Evolutionary conservation across 2,888 invertebrate genomes (phyloP), one percentile per base, ranked within the genome.

Genomic region (Priocnemis perturbator): DNA sequence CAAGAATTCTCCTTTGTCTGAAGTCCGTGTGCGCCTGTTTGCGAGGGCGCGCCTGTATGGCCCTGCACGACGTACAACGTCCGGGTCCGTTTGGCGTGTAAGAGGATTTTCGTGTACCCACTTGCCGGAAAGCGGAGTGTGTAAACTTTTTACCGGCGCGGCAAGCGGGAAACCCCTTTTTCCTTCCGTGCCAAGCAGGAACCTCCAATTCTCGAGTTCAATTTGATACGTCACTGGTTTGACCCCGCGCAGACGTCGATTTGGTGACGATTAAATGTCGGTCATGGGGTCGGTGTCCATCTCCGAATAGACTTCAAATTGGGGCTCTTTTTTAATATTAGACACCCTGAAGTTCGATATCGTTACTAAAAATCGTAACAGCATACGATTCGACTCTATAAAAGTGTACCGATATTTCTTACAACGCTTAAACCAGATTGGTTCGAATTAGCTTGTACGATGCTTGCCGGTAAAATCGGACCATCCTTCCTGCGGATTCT

Each of bases 31-130:
- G 26, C 56, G 47, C 23, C 47, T 50, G 60, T 61, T 52, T 55
- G 45, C 45, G 59, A 23, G 47, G 4, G 3, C 50, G 7, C 50
- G 37, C 14, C 2, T 37, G 37, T 37, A 37, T 37, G 37, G 1
- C 9, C 52, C 30, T 17, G 26, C 20, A 61, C 52, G 57, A 67
- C 67, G 63, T 64, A 74, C 69, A 59, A 72, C 64, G 67, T 63
- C 44, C 73, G 47, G 67, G 57, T 60, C 71, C 60, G 71, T 71
- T 71, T 64, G 66, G 21, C 61, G 57, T 81, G 66, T 80, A 81
- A 80, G 78, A 76, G 81, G 74, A 76, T 80, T 80, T 76, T 70
- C 81, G 65, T 80, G 79, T 80, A 76, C 60, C 69, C 74, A 73
- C 81, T 80, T 80, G 78, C 66, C 60, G 69, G 66, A 69, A 70